These are phyloP conservation scores for Rissa tridactyla DNA, from an alignment of 2,113 vertebrate species.

Conservation along the genomic window DNA sequence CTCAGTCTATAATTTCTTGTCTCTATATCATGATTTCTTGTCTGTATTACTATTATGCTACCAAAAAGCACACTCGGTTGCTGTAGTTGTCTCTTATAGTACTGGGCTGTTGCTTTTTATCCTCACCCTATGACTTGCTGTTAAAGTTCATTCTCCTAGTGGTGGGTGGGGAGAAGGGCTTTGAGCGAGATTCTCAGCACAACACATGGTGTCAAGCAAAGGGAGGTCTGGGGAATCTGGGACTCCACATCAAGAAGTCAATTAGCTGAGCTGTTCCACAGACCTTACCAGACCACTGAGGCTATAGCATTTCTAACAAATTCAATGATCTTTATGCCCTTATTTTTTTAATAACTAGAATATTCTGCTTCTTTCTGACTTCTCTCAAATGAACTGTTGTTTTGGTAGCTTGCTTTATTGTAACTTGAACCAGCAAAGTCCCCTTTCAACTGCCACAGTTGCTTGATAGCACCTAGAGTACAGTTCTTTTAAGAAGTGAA, in stretches of 20 bases:
- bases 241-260: background rate
- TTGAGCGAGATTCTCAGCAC: background rate
- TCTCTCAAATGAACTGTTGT: background rate
- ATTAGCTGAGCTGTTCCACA: background rate
- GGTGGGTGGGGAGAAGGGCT: background rate
- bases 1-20: background rate
- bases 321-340: background rate
- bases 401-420: background rate
- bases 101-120: background rate
- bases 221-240: background rate
- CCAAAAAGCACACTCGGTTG: background rate
- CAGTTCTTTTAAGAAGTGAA: background rate
- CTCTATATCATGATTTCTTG: background rate
- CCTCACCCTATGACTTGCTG: background rate
- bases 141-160: background rate
- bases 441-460: background rate
- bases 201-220: background rate
- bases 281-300: background rate
- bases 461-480: background rate
- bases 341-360: background rate
- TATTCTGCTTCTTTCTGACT: background rate
- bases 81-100: background rate
- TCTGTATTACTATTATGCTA: background rate
- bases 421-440: background rate
- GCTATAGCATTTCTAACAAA: background rate